These are phyloP conservation scores for Fragum fragum DNA, from an alignment of 2,888 invertebrate genomes.

Conservation along the genomic window DNA sequence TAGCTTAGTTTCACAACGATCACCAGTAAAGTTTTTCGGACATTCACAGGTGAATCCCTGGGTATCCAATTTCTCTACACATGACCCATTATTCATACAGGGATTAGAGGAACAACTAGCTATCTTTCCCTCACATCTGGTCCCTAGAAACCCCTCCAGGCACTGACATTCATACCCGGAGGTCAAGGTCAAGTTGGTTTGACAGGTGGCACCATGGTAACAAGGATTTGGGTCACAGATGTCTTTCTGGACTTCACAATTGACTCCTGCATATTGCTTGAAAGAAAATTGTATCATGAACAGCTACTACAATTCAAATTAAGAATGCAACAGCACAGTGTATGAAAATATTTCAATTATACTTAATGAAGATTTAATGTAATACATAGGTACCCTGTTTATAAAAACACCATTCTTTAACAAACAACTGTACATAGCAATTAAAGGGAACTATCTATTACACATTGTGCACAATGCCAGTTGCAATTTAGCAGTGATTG, in stretches of 20 bases:
- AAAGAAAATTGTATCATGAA: not conserved
- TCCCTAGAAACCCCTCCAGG: conserved; percentile 78
- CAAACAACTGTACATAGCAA: too few relatives aligned
- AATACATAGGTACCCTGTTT: too few relatives aligned
- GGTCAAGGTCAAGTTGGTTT: conserved; percentile 65
- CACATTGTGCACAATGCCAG: too few relatives aligned
- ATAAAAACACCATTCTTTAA: too few relatives aligned
- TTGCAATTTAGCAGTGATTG: too few relatives aligned
- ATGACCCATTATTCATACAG: conserved; percentile 95
- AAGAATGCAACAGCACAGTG: too few relatives aligned
- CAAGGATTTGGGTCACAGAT: conserved; percentile 82
- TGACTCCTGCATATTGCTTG: conserved; percentile 91
- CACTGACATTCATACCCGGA: conserved; percentile 80
- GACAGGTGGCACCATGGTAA: conserved; percentile 79
- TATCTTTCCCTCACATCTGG: conserved; percentile 74
- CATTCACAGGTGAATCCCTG: conserved; percentile 89
- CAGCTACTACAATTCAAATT: too few relatives aligned
- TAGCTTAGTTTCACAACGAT: conserved; percentile 92
- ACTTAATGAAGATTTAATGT: too few relatives aligned
- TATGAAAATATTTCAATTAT: too few relatives aligned
- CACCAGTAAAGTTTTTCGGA: conserved; percentile 87
- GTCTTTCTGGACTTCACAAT: conserved; percentile 93
- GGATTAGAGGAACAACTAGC: conserved; percentile 88
- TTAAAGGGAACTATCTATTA: too few relatives aligned
- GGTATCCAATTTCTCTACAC: conserved; percentile 86